Evolutionary conservation across 2,113 vertebrate genomes (phyloP).

Genomic region (Hiodon alosoides): DNA sequence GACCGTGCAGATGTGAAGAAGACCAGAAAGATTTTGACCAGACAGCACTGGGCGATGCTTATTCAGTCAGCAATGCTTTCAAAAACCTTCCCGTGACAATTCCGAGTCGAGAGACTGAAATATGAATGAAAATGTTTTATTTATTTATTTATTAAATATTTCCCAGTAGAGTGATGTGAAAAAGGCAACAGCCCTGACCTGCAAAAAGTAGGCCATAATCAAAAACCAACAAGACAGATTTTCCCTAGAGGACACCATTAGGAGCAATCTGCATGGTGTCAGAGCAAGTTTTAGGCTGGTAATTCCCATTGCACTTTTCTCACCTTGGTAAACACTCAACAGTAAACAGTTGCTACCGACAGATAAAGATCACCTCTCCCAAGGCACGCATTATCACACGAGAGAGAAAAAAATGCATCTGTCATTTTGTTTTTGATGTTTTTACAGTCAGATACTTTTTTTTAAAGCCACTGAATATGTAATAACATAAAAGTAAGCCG

Average conservation of each 20-base stretch:
- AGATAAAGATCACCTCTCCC: background rate
- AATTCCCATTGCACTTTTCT: slow-evolving; percentile 8
- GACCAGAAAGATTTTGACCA: slow-evolving; percentile 6
- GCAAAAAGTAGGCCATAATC: slow-evolving; percentile 26
- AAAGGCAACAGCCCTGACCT: slow-evolving; percentile 1
- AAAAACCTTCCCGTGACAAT: slow-evolving; percentile 17
- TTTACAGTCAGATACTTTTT: background rate
- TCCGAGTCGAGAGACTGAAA: slow-evolving; percentile 10
- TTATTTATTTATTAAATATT: slow-evolving; percentile 13
- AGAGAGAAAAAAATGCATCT: no score
- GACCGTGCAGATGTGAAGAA: slow-evolving; percentile 17
- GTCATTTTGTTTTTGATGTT: background rate
- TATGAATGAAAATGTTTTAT: slow-evolving; percentile 13
- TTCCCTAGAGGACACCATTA: slow-evolving; percentile 21
- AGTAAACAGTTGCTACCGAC: background rate
- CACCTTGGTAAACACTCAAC: background rate
- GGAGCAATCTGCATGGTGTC: slow-evolving; percentile 8
- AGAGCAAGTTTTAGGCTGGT: background rate
- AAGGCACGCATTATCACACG: background rate
- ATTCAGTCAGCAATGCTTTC: slow-evolving; percentile 20
- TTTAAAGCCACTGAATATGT: no score
- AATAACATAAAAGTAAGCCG: no score
- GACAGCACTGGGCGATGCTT: slow-evolving; percentile 6
- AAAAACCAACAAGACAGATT: slow-evolving; percentile 23
- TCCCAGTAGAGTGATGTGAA: slow-evolving; percentile 20